Conservation (phyloP, 2,888 invertebrate species). For the Eristalis tenax region DNA sequence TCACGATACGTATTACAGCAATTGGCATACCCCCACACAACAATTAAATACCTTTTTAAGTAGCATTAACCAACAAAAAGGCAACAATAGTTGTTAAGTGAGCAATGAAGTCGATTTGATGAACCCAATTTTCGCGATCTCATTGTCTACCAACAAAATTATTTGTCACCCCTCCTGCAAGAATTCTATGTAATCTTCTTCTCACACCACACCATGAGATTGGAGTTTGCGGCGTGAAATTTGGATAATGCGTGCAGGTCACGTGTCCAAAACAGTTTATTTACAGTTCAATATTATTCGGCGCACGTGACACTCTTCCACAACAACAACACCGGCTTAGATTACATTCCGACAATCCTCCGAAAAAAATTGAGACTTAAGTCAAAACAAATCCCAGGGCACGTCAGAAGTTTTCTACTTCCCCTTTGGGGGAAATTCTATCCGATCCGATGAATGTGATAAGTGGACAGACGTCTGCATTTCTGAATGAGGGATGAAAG, state of each 20-base stretch:
- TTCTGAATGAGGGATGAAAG: neutral
- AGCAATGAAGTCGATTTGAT: constrained; percentile 66
- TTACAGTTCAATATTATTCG: constrained; percentile 75
- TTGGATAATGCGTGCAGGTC: constrained; percentile 73
- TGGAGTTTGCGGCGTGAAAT: constrained; percentile 68
- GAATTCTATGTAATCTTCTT: constrained; percentile 40
- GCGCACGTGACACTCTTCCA: constrained; percentile 73
- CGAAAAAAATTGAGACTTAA: constrained; percentile 21
- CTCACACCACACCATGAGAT: constrained; percentile 51
- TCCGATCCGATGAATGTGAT: constrained; percentile 45
- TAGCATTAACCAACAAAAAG: constrained; percentile 12
- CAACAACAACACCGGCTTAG: constrained; percentile 46
- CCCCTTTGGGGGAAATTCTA: constrained; percentile 21
- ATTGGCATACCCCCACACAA: neutral
- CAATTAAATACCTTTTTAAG: neutral
- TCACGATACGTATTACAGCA: no score
- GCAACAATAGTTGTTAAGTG: constrained; percentile 63
- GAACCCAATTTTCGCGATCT: constrained; percentile 68
- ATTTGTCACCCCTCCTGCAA: constrained; percentile 57
- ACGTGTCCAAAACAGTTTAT: constrained; percentile 74
- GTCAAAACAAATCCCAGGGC: constrained; percentile 32
- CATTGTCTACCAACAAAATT: constrained; percentile 55
- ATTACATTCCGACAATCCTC: constrained; percentile 33
- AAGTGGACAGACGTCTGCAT: constrained; percentile 10
- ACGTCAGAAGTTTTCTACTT: neutral